These are phyloP conservation scores for Leptothorax acervorum DNA, from an alignment of 2,888 invertebrate species.

Conservation along the genomic window DNA sequence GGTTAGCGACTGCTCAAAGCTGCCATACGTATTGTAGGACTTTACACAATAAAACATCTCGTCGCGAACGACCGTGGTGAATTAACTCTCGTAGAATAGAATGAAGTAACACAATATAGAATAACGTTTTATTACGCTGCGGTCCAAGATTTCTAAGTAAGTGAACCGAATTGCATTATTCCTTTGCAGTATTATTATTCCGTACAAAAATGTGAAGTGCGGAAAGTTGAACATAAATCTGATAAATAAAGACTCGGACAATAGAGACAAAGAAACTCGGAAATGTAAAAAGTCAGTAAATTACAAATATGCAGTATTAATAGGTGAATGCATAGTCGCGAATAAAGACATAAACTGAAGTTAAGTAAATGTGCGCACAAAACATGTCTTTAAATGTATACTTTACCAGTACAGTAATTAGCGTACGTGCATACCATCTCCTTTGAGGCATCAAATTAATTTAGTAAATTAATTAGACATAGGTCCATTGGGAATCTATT, in stretches of 20 bases:
- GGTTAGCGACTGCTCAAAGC: constrained; percentile 22
- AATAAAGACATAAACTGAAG: background rate
- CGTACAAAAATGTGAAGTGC: background rate
- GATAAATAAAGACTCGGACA: background rate
- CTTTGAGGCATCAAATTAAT: constrained; percentile 32
- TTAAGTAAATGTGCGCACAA: background rate
- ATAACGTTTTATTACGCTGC: constrained; percentile 1
- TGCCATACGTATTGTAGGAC: constrained; percentile 16
- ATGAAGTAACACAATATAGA: background rate
- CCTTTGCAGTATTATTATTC: background rate
- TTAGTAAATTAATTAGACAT: constrained; percentile 13
- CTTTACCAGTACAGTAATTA: background rate
- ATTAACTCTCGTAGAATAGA: constrained; percentile 13
- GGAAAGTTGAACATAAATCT: background rate
- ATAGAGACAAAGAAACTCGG: background rate
- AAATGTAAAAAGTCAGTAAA: background rate
- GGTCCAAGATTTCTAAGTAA: no score
- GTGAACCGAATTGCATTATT: background rate
- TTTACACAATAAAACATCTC: constrained; percentile 11
- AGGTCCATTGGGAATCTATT: constrained; percentile 2
- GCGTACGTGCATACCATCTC: background rate
- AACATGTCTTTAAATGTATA: background rate
- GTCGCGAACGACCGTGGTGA: constrained; percentile 22
- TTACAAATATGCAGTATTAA: background rate
- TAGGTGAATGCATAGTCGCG: background rate